These are phyloP conservation scores for Antidorcas marsupialis DNA, from an alignment of 2,113 vertebrate genomes.

Conservation along the genomic window DNA sequence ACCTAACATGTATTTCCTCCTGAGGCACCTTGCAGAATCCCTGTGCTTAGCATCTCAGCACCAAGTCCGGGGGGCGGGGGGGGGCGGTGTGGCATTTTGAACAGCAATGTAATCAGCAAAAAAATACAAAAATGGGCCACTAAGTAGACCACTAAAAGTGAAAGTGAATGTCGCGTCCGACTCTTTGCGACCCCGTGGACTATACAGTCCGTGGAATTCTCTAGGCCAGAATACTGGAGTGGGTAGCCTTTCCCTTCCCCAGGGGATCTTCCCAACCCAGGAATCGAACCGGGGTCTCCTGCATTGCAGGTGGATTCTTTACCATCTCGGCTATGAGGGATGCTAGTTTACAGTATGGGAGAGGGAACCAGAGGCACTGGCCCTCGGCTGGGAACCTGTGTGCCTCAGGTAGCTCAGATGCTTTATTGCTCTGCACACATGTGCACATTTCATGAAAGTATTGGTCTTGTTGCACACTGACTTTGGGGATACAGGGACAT, in stretches of 20 bases:
- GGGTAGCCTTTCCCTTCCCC: neutral
- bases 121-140: neutral
- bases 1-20: fast-evolving
- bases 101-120: too few species aligned
- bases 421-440: fast-evolving
- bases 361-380: neutral
- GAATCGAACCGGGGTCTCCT: fast-evolving
- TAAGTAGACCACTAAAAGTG: fast-evolving
- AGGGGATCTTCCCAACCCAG: neutral
- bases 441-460: fast-evolving
- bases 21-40: neutral
- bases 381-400: fast-evolving
- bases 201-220: neutral
- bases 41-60: neutral
- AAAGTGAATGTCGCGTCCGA: fast-evolving
- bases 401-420: fast-evolving
- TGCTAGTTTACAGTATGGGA: fast-evolving
- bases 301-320: neutral
- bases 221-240: neutral
- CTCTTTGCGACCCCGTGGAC: neutral
- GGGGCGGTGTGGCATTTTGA: too few species aligned
- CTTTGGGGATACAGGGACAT: neutral
- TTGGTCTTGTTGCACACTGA: fast-evolving
- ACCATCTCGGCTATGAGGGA: neutral
- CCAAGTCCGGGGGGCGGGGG: neutral